Base-by-base conservation (phyloP, 2,888 invertebrate species). In the Hirtodrosophila confusa region DNA sequence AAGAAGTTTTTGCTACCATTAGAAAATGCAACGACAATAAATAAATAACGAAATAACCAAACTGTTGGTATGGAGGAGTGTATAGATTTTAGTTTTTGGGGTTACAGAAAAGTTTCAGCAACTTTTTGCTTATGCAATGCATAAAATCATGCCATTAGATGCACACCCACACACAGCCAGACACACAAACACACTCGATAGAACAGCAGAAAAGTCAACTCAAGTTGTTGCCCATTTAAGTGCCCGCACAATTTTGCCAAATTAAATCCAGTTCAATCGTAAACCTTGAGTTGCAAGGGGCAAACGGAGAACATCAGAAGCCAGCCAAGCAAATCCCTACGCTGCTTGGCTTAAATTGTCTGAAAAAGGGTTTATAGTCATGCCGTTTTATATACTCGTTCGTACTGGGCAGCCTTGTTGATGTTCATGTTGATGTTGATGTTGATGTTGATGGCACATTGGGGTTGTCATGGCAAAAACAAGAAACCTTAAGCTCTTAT, bases 281-380 rank as follows among this genome's bases (percentile, higher is more conserved):
- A 86, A 86, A 79, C 80, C 86, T 74, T 67, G 66, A 69, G 76
- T 49, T 55, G 63, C 61, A 35, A 35, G 48, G 44, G 56, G 37
- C 55, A 54, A 6, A 36, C 17, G 33, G 51, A 27, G 37, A 60
- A 11, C 61, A 72, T 54, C 61, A 66, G 53, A 35, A 57, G 43
- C 37, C 53, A 56, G 33, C 47, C 60, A 65, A 79, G 58, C 74
- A 78, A 86, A 88, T 84, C 87, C 87, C 69, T 78, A 71, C 63
- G 75, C 75, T 83, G 68, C 63, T 80, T 78, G 80, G 88, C 88
- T 84, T 84, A 84, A 84, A 86, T 84, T 84, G 87, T 86, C 87
- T 84, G 88, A 88, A 80, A 84, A 84, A 86, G 83, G 83, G 88
- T 84, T 84, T 88, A 84, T 88, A 80, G 86, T 74, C 84, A 72